Evolutionary conservation across 1,140 invertebrate species (phyloP), one percentile per base, ranked within the genome.

Genomic region (Aphis craccivora): DNA sequence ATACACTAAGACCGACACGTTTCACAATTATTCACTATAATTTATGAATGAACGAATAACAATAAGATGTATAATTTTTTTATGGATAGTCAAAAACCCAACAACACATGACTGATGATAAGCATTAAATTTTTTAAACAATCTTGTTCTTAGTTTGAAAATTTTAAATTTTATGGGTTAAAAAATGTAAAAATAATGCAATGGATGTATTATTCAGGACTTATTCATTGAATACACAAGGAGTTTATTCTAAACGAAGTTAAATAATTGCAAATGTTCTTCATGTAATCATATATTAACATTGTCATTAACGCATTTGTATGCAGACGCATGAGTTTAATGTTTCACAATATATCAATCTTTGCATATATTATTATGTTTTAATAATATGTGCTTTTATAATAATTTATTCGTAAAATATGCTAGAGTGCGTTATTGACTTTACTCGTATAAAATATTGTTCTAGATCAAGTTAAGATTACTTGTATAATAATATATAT

Each of bases 21-120:
- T 35, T 23, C 81, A 22, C 22, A 81, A 37, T 2, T 67, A 67
- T 67, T 81, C 67, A 2, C 20, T 23, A 1, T 37, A 83, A 40
- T 83, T 83, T 23, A 83, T 83, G 81, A 83, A 83, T 83, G 81
- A 83, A 40, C 14, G 60, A 76, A 76, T n/a, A n/a, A 76, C n/a
- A 76, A 76, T 76, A 76, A 76, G 30, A 14, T 18, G 14, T 76
- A 76, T 76, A 76, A 35, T 76, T 76, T 67, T n/a, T 51, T 18
- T 18, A 51, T 51, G 14, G 18, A 20, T 11, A n/a, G 9, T 60
- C 30, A 14, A 3, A 51, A 60, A 60, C 25, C 30, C 30, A 60
- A 30, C 4, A 67, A n/a, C 60, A n/a, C 60, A 76, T 18, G 14
- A 76, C 18, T 76, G 60, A 76, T n/a, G 30, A 18, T 76, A 76